Conservation (phyloP, 2,797 vertebrate species). For the Phataginus tetradactyla region DNA sequence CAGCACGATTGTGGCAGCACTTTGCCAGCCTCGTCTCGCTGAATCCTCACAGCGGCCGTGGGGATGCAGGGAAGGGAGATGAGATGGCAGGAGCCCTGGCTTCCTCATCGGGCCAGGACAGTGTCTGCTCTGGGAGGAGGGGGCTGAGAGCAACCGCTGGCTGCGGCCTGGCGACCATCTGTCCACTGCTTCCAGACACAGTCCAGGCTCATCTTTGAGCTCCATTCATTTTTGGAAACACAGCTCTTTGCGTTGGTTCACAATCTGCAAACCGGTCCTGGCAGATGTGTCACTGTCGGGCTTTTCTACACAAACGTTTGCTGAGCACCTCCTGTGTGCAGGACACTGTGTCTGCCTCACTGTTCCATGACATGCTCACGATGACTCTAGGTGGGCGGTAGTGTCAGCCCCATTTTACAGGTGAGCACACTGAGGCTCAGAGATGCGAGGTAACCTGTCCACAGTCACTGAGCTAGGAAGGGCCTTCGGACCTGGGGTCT, state of each 20-base stretch:
- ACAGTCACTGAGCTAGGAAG: background rate
- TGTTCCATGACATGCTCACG: fast-evolving
- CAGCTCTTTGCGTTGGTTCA: background rate
- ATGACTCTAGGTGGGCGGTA: no score
- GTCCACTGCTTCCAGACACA: background rate
- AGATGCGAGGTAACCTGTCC: background rate
- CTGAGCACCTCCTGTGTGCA: fast-evolving
- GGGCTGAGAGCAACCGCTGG: background rate
- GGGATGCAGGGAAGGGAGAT: background rate
- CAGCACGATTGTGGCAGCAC: fast-evolving
- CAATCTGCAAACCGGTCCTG: background rate
- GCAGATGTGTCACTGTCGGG: fast-evolving
- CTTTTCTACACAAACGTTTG: background rate
- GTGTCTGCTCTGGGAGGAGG: background rate
- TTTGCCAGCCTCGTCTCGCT: background rate
- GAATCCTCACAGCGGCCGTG: background rate
- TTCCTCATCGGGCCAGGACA: background rate
- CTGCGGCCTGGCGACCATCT: background rate
- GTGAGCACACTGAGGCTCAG: background rate
- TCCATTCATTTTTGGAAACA: background rate
- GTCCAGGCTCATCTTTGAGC: background rate
- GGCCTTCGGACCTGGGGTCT: background rate
- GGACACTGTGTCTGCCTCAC: fast-evolving
- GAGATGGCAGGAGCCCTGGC: fast-evolving
- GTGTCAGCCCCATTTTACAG: background rate